Evolutionary conservation across 2,888 invertebrate species (phyloP).

Genomic region (Crematogaster levior): DNA sequence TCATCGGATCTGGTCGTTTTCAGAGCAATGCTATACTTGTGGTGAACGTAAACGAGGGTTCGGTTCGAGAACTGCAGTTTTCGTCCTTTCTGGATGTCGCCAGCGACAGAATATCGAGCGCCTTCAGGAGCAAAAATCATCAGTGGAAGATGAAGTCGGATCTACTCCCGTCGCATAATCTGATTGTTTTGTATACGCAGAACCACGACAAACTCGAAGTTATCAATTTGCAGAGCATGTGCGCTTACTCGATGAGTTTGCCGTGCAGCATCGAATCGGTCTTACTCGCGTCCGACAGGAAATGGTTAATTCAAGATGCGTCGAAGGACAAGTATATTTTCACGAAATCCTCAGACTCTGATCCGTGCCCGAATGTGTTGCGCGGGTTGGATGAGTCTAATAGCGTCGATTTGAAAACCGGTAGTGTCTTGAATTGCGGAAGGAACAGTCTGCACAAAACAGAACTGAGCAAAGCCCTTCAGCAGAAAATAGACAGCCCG

Average conservation of each 20-base stretch:
- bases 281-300: slow-evolving; percentile 77
- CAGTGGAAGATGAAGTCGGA: slow-evolving; percentile 78
- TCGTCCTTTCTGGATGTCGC: slow-evolving; percentile 80
- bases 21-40: slow-evolving; percentile 75
- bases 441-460: slow-evolving; percentile 63
- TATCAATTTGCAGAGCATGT: slow-evolving; percentile 80
- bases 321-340: slow-evolving; percentile 76
- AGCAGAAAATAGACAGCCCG: slow-evolving; percentile 85
- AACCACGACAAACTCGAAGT: slow-evolving; percentile 81
- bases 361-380: slow-evolving; percentile 81
- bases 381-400: slow-evolving; percentile 74
- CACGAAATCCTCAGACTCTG: slow-evolving; percentile 71
- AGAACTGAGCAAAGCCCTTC: slow-evolving; percentile 83
- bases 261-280: slow-evolving; percentile 83
- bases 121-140: slow-evolving; percentile 68
- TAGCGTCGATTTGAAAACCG: slow-evolving; percentile 60
- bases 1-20: slow-evolving; percentile 43
- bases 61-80: slow-evolving; percentile 74
- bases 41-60: slow-evolving; percentile 78
- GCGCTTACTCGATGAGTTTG: slow-evolving; percentile 78
- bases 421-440: slow-evolving; percentile 68
- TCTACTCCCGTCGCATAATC: slow-evolving; percentile 74
- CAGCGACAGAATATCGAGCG: slow-evolving; percentile 77
- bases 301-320: slow-evolving; percentile 84
- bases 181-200: slow-evolving; percentile 76